Base-by-base conservation (phyloP, 2,113 vertebrate species). In the Paracanthobrama guichenoti region DNA sequence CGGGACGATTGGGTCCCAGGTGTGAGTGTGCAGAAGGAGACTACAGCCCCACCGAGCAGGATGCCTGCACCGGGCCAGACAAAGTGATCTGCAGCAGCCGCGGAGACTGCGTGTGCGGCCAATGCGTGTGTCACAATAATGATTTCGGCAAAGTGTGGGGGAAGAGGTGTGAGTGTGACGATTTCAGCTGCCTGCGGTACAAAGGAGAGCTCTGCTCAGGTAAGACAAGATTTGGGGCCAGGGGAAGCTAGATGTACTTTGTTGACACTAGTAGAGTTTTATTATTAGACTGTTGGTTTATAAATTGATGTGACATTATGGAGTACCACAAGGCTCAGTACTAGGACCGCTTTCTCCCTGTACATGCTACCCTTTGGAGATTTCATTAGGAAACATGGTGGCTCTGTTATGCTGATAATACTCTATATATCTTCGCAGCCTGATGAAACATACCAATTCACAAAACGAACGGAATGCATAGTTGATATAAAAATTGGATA, bases 101-200 rank as follows among this genome's bases (percentile, higher is more conserved):
- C 0, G 98, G 98, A 0, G 97, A 99, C 89, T 99, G 98, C 8
- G 93, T 98, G 76, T 99, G 98, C 0, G 97, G 98, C 69, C 97
- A 99, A 92, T 99, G 98, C 0, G 94, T 98, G 83, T 99, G 98
- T 82, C 96, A 98, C 91, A 93, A 90, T 93, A 98, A 94, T 0
- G 96, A 97, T 90, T 98, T 98, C 0, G 98, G 98, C 39, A 97
- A 96, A 89, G 95, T 99, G 46, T 96, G 95, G 44, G 98, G 98
- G 73, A 97, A 97, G 90, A 96, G 96, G 91, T 99, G 98, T 0
- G 98, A 99, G 89, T 99, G 98, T 0, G 97, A 99, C 0, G 96
- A 99, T 95, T 99, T 99, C 92, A 99, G 97, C 94, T 99, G 98
- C 5, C 95, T 96, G 85, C 96, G 96, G 83, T 98, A 96, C 93